Evolutionary conservation across 2,113 vertebrate species (phyloP).

Genomic region (Dicentrarchus labrax): DNA sequence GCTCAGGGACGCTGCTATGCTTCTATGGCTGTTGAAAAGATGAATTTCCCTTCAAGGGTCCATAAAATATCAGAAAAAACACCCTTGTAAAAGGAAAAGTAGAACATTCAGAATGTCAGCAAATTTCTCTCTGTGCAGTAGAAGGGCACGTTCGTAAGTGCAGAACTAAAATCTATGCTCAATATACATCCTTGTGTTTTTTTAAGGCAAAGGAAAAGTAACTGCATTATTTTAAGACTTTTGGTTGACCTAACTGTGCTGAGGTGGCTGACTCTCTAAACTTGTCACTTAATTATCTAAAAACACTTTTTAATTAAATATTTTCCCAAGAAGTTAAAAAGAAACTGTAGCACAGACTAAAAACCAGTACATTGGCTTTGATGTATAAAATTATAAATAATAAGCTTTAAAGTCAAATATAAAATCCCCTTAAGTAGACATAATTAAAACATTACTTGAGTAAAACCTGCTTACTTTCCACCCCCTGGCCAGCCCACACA

Average conservation of each 20-base stretch:
- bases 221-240: slow-evolving; percentile 22
- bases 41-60: neutral
- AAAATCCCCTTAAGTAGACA: slow-evolving; percentile 37
- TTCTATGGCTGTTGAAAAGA: slow-evolving; percentile 38
- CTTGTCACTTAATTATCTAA: neutral
- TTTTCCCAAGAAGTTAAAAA: slow-evolving; percentile 25
- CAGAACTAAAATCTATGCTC: neutral
- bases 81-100: neutral
- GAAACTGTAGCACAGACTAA: neutral
- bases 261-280: slow-evolving; percentile 3
- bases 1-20: slow-evolving; percentile 22
- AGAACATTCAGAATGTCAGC: slow-evolving; percentile 26
- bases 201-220: slow-evolving; percentile 8
- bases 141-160: neutral
- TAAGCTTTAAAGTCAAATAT: slow-evolving; percentile 4
- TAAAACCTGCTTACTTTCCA: slow-evolving; percentile 34
- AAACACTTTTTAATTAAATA: neutral
- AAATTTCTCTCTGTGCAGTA: neutral
- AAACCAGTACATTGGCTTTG: neutral
- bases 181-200: slow-evolving; percentile 2
- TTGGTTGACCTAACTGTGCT: neutral
- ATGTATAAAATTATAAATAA: slow-evolving; percentile 42
- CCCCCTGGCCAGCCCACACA: slow-evolving; percentile 33
- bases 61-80: slow-evolving; percentile 27
- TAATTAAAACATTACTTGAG: slow-evolving; percentile 55